Evolutionary conservation across 2,888 invertebrate species (phyloP), one percentile per base, ranked within the genome.

Genomic region (Candidula unifasciata): DNA sequence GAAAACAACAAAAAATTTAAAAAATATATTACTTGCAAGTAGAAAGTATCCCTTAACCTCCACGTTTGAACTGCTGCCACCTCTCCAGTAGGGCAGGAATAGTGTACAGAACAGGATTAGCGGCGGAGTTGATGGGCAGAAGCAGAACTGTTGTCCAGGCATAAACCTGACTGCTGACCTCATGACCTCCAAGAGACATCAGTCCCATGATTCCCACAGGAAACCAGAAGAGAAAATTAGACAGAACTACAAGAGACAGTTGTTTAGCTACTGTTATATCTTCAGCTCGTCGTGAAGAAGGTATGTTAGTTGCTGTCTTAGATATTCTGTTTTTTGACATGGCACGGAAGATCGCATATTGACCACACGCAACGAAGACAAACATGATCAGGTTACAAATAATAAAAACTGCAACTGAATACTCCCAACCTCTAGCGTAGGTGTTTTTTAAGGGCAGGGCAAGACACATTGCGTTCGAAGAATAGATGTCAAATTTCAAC

Each of bases 191-290:
- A 10, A 68, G 68, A 68, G 68, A 68, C 24, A 68, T 10, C n/a
- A 68, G 77, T 69, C 85, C 85, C 79, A 79, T 76, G 60, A 74
- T 27, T 30, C 85, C 82, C 24, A 84, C 69, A 13, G 92, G 92
- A 87, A 90, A 90, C 92, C 92, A 92, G 82, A 91, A 92, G 64
- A 88, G 85, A 57, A 90, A 91, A 84, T 92, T 91, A 5, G 91
- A 90, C 24, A 90, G 37, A 1, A 91, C 90, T 24, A 92, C 89
- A 13, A 91, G 83, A 1, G 90, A 89, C 89, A 92, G 91, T 86
- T 91, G 91, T 54, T 89, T 87, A 3, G 90, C 92, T 8, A 91
- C 89, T 35, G 18, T 33, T 35, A 71, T 33, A 33, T 71, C 71
- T 8, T 64, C 21, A 64, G 13, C 33, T 30, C 35, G 18, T 71